Evolutionary conservation across 92 coral and sea anemone genomes (phyloP), one percentile per base, ranked within the genome.

Genomic region (Virgularia gustaviana): DNA sequence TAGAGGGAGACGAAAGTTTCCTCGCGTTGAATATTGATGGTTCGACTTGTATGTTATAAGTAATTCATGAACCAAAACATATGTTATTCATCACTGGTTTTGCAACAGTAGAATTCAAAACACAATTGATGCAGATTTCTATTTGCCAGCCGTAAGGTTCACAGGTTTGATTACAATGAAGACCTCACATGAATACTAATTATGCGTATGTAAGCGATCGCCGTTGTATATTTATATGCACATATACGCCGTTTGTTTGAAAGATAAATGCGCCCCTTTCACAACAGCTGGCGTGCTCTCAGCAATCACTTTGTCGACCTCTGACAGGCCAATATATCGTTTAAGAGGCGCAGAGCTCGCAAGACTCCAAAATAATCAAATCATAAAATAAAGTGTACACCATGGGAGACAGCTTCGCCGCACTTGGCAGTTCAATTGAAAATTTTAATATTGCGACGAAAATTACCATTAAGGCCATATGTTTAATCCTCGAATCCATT

Each of bases 261-360:
- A 11, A 62, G 49, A 47, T 43, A 66, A 3, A 31, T 22, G 19
- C 47, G 47, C 22, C 29, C n/a, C 51, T 66, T 68, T 31, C 47
- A 34, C 61, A 49, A 51, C 75, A 68, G 75, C 75, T 68, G 75
- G 55, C 61, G 43, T 47, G 45, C 75, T 45, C 62, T 32, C 75
- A 49, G 75, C 34, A 31, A 47, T 36, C 38, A 31, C 1, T 27
- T 11, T 31, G 31, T 68, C 51, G 30, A 31, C 31, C 28, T 32
- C 57, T 27, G 58, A 66, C 33, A 66, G 13, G 57, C 57, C 16
- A 9, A 66, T 47, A 47, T 66, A 11, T 66, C 32, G 55, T 41
- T 41, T 66, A 36, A 39, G 31, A 47, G 53, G 49, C 66, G 73
- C 58, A 44, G 35, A 68, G 53, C 51, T 49, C 61, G 32, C 54